Percentiles rank a stretch among this genome's conserved stretches.
phyloP scores from a whole-genome alignment of 2,797 vertebrate species.

The Pangasius krempfi region DNA sequence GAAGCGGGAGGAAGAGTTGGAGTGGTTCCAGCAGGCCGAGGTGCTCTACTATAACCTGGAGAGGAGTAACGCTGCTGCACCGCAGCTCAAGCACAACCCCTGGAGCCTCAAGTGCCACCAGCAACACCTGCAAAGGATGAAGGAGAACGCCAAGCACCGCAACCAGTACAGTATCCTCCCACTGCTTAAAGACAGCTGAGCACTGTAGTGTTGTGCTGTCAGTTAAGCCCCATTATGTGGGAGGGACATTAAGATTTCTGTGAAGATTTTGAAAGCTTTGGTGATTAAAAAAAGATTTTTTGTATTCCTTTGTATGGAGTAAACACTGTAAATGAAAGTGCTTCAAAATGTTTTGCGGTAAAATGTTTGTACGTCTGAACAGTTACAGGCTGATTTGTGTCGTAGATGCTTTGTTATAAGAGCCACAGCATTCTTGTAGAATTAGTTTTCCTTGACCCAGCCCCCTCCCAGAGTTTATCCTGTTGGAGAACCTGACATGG shows the following conservation, averaged over 20 bases:
- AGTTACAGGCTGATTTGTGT: background rate
- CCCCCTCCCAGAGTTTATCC: conserved; percentile 88
- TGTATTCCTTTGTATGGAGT: background rate
- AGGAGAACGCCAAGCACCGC: conserved; percentile 95
- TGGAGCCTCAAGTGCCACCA: conserved; percentile 99
- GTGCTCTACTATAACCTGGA: conserved; percentile 93
- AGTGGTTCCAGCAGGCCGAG: conserved; percentile 91
- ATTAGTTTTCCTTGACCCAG: conserved; percentile 60
- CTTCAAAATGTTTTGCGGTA: background rate
- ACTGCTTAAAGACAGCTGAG: background rate
- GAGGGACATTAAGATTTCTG: background rate
- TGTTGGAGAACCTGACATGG: conserved; percentile 96
- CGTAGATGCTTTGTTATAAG: background rate
- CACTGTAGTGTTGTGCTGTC: background rate
- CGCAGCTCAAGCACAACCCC: conserved; percentile 96
- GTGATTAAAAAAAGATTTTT: background rate
- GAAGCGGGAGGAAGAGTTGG: conserved; percentile 90
- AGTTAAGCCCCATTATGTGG: background rate
- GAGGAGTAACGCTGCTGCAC: conserved; percentile 84
- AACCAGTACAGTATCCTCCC: conserved; percentile 99
- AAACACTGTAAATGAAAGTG: background rate
- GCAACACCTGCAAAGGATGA: conserved; percentile 96
- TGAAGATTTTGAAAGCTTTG: background rate
- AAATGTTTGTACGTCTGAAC: background rate
- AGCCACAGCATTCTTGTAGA: background rate